These are phyloP conservation scores for Pogoniulus pusillus DNA, from an alignment of 2,797 vertebrate species.

Conservation along the genomic window DNA sequence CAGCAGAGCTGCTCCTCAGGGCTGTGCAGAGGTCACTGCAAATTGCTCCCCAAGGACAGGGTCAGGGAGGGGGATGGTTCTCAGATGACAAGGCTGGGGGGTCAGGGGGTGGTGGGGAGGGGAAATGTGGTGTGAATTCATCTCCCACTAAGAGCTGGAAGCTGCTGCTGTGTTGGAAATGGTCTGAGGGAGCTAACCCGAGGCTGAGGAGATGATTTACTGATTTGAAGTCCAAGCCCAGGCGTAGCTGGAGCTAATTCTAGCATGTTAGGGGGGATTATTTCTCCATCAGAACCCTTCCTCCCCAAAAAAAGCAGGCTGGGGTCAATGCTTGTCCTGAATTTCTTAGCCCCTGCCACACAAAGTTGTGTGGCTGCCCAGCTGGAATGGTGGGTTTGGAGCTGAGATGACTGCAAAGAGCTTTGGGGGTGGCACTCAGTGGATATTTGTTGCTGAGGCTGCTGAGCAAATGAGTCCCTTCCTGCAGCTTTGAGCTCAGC, in stretches of 20 bases:
- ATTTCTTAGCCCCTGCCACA: neutral
- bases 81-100: neutral
- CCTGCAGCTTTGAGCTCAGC: neutral
- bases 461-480: neutral
- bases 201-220: slow-evolving; percentile 7
- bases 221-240: neutral
- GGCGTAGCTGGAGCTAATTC: neutral
- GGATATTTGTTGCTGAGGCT: neutral
- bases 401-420: neutral
- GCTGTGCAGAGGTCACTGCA: neutral
- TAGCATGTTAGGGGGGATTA: neutral
- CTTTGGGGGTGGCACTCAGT: neutral
- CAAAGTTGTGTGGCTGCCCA: neutral
- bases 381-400: neutral
- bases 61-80: neutral
- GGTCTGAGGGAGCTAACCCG: neutral
- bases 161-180: neutral
- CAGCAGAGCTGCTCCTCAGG: neutral
- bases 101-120: too few relatives aligned
- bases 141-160: neutral
- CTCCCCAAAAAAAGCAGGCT: neutral
- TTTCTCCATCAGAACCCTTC: neutral
- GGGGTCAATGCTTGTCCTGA: neutral
- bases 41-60: neutral
- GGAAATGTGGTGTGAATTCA: neutral